phyloP scores from a whole-genome alignment of 2,113 vertebrate species.

The Seriola rivoliana region DNA sequence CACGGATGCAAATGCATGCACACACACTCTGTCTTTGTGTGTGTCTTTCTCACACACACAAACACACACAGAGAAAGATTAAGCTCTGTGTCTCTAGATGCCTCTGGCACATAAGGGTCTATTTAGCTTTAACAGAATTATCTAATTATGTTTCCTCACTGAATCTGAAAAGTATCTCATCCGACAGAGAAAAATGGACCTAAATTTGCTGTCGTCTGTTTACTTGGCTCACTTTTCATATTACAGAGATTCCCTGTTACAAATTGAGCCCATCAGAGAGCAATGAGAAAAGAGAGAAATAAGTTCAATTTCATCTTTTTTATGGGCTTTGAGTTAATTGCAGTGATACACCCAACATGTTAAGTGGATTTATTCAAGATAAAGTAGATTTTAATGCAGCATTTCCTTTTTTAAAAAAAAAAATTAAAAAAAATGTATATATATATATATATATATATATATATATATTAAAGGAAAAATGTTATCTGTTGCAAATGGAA shows the following conservation, averaged over 20 bases:
- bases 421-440: no score
- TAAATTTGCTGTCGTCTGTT: neutral
- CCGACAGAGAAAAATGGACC: constrained; percentile 35
- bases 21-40: constrained; percentile 3
- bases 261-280: constrained; percentile 10
- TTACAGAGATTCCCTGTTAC: neutral
- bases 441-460: no score
- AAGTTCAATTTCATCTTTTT: constrained; percentile 10
- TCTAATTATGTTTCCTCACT: constrained; percentile 53
- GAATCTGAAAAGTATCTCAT: constrained; percentile 38
- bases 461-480: neutral
- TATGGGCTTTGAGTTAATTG: constrained; percentile 1
- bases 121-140: constrained; percentile 52
- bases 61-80: neutral
- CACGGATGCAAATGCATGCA: constrained; percentile 13
- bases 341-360: neutral
- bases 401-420: neutral
- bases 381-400: neutral
- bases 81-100: constrained; percentile 19
- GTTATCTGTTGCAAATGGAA: neutral
- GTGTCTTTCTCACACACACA: neutral
- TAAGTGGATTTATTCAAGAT: constrained; percentile 10
- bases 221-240: neutral
- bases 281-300: neutral
- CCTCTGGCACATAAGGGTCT: constrained; percentile 43